Conservation (phyloP, 2,888 invertebrate genomes). For the Yponomeuta malinellus region DNA sequence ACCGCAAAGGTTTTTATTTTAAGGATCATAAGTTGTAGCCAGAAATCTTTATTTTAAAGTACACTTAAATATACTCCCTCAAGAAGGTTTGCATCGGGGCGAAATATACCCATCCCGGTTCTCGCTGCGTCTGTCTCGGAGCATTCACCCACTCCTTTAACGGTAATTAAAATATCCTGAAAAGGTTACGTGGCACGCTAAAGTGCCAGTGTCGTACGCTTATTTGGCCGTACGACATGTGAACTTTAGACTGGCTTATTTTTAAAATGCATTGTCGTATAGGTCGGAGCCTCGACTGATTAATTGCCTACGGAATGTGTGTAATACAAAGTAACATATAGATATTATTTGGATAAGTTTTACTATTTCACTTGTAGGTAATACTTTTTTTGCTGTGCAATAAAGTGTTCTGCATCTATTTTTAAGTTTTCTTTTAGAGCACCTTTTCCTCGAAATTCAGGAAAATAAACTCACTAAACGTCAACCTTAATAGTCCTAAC, state of each 20-base stretch:
- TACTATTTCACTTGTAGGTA: too few species aligned
- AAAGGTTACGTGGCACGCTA: slow-evolving; percentile 7
- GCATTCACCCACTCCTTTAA: slow-evolving; percentile 10
- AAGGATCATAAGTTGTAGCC: too few species aligned
- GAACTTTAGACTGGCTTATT: not conserved
- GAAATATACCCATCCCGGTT: not conserved
- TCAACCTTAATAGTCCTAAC: not conserved
- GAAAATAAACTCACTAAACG: not conserved
- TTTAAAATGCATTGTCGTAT: not conserved
- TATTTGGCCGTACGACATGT: not conserved
- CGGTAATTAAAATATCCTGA: slow-evolving; percentile 16
- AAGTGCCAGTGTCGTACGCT: not conserved
- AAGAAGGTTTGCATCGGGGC: slow-evolving; percentile 39
- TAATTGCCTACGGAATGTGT: too few species aligned
- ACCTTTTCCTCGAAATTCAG: not conserved
- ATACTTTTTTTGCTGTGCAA: too few species aligned
- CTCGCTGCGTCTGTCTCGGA: slow-evolving; percentile 31
- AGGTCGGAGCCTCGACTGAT: not conserved
- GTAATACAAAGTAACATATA: too few species aligned
- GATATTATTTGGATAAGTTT: too few species aligned
- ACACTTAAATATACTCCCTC: not conserved
- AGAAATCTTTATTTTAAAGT: not conserved
- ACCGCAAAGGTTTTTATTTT: too few species aligned
- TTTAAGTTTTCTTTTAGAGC: too few species aligned
- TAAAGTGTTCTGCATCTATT: too few species aligned